phyloP scores from a whole-genome alignment of 92 coral and sea anemone genomes.

The Epizoanthus rinbou region DNA sequence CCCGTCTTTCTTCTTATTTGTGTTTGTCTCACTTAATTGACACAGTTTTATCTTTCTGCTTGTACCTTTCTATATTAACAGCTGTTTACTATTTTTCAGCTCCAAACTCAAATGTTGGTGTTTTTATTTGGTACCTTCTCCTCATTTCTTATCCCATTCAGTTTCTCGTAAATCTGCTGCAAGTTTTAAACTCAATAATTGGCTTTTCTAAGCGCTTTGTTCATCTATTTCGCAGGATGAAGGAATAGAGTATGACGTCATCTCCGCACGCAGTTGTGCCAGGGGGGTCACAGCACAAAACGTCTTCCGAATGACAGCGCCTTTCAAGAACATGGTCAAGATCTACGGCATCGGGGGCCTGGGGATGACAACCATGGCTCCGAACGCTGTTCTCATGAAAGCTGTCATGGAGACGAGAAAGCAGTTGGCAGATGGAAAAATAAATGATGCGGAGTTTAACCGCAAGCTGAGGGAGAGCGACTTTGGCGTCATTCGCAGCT shows the following conservation, averaged over 20 bases:
- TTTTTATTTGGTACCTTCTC: too few species aligned
- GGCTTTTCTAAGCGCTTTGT: too few species aligned
- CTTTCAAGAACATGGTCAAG: slow-evolving; percentile 13
- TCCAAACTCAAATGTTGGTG: too few species aligned
- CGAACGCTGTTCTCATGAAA: slow-evolving; percentile 35
- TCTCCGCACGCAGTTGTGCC: slow-evolving; percentile 37
- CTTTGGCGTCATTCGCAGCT: slow-evolving; percentile 29
- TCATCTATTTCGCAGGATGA: background rate
- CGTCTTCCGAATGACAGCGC: slow-evolving; percentile 30
- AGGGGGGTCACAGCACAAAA: slow-evolving; percentile 40
- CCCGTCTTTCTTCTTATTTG: too few species aligned
- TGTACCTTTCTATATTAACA: too few species aligned
- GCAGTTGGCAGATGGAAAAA: slow-evolving; percentile 27
- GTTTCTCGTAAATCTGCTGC: too few species aligned
- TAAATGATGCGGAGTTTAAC: slow-evolving; percentile 23
- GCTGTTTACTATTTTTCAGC: too few species aligned
- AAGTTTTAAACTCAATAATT: too few species aligned
- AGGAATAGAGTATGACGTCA: slow-evolving; percentile 32
- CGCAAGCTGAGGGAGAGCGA: slow-evolving; percentile 24
- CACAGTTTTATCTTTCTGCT: too few species aligned
- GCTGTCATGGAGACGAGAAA: slow-evolving; percentile 32
- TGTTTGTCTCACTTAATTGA: too few species aligned
- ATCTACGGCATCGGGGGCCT: slow-evolving; percentile 27
- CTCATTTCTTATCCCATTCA: too few species aligned
- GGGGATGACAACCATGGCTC: slow-evolving; percentile 33